These are phyloP conservation scores for Rhabdophis nuchalis DNA, from an alignment of 2,797 vertebrate species.

Conservation along the genomic window DNA sequence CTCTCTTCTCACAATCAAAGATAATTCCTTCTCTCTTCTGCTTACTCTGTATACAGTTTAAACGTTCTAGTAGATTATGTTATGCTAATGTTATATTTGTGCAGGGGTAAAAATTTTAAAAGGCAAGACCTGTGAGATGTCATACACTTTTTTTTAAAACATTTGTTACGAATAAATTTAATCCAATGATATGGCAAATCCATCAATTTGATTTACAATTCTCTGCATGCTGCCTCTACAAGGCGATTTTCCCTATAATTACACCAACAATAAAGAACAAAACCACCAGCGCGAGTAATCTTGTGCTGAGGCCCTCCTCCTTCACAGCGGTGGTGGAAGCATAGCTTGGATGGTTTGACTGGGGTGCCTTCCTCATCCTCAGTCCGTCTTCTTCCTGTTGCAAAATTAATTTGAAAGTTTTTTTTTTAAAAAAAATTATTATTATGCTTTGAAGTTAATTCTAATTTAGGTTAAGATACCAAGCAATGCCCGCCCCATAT, in stretches of 20 bases:
- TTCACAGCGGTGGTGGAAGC: conserved; percentile 72
- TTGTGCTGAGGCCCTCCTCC: conserved; percentile 85
- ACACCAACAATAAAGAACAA: conserved; percentile 93
- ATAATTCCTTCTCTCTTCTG: conserved; percentile 36
- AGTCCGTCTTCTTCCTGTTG: conserved; percentile 90
- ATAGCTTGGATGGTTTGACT: conserved; percentile 79
- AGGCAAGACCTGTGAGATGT: conserved; percentile 90
- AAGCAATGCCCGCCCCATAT: neutral
- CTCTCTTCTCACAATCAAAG: conserved; percentile 69
- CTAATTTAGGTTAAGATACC: neutral
- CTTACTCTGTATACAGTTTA: conserved; percentile 71
- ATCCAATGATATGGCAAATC: conserved; percentile 81
- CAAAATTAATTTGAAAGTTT: neutral
- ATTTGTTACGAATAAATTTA: conserved; percentile 83
- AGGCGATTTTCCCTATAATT: conserved; percentile 89
- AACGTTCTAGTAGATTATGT: conserved; percentile 73
- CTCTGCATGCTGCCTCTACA: conserved; percentile 83
- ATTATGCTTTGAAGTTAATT: neutral
- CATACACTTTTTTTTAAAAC: conserved; percentile 76
- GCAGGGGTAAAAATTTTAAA: conserved; percentile 74
- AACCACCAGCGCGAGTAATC: conserved; percentile 84
- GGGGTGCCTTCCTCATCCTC: conserved; percentile 87
- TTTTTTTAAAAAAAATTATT: neutral
- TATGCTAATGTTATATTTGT: conserved; percentile 69
- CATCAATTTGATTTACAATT: conserved; percentile 76